A percentile compares a stretch with the other conserved stretches of the same genome.
phyloP scores from a whole-genome alignment of 2,113 vertebrate species.

The Plectropomus leopardus region DNA sequence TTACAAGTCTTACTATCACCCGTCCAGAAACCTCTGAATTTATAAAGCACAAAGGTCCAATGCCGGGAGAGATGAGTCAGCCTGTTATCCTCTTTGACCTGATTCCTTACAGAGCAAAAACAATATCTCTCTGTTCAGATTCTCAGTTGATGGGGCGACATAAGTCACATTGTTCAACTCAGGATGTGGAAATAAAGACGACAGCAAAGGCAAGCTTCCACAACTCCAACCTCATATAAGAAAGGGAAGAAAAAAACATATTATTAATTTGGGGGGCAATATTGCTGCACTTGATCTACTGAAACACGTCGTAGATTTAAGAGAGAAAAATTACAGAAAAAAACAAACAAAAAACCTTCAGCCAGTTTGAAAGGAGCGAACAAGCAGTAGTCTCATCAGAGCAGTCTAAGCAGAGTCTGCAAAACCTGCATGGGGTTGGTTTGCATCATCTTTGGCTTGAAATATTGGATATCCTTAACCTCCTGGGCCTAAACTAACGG shows the following conservation, averaged over 20 bases:
- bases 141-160: too few species aligned
- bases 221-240: conserved; percentile 16
- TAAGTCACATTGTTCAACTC: conserved; percentile 23
- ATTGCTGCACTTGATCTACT: background rate
- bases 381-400: background rate
- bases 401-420: background rate
- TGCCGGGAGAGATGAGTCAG: conserved; percentile 38
- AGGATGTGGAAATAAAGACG: conserved; percentile 1
- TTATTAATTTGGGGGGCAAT: background rate
- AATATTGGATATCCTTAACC: background rate
- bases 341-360: background rate
- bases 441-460: conserved; percentile 5
- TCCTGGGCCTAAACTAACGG: background rate
- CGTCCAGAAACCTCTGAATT: conserved; percentile 36
- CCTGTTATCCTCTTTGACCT: conserved; percentile 41
- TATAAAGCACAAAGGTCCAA: conserved; percentile 29
- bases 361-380: background rate
- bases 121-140: background rate
- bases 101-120: conserved; percentile 11
- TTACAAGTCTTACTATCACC: conserved; percentile 31
- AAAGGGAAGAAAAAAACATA: background rate
- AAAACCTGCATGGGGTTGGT: background rate
- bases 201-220: conserved; percentile 6
- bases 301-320: background rate
- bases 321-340: background rate